Evolutionary conservation across 2,888 invertebrate genomes (phyloP).

Genomic region (Acanthosepion lycidas): DNA sequence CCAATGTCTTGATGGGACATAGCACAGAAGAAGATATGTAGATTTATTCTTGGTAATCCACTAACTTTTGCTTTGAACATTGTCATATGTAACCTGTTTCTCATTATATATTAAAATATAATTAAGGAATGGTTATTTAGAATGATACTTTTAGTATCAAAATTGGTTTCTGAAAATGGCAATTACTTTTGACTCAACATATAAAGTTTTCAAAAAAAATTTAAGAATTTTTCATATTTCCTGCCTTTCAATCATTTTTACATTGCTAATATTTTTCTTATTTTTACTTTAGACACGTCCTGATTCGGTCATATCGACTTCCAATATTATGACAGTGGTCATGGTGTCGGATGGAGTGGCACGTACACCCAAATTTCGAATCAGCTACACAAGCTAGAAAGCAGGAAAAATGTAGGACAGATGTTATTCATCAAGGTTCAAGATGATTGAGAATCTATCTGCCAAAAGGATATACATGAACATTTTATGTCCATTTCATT

Average conservation of each 20-base stretch:
- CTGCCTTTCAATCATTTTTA: neutral
- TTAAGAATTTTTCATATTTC: too few species aligned
- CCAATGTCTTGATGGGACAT: too few species aligned
- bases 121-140: too few species aligned
- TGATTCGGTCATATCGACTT: slow-evolving; percentile 54
- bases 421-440: neutral
- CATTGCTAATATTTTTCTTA: neutral
- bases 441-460: neutral
- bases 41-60: too few species aligned
- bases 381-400: slow-evolving; percentile 56
- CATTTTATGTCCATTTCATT: neutral
- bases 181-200: too few species aligned
- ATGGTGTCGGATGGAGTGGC: slow-evolving; percentile 60
- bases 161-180: too few species aligned
- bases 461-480: neutral
- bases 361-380: slow-evolving; percentile 60
- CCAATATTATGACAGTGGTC: slow-evolving; percentile 59
- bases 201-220: too few species aligned
- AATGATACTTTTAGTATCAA: too few species aligned
- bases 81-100: too few species aligned
- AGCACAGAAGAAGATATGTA: too few species aligned
- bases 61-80: too few species aligned
- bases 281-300: slow-evolving; percentile 56
- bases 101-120: too few species aligned
- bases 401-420: neutral